Conservation (phyloP, 2,113 vertebrate species). For the Gambusia holbrooki region DNA sequence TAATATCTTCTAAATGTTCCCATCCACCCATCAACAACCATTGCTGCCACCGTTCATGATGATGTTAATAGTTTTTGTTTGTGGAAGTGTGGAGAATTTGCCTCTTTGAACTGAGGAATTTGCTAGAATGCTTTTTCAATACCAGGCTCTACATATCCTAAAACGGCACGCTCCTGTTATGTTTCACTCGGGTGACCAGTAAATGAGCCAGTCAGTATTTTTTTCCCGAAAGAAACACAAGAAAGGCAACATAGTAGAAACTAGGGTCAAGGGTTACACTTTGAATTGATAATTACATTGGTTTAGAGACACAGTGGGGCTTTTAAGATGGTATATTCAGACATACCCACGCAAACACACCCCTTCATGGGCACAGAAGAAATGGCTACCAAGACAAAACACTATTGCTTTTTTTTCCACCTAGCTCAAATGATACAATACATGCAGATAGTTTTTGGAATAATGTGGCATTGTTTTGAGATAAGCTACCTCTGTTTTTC, state of each 20-base stretch:
- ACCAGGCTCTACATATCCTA: neutral
- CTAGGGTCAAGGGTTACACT: slow-evolving; percentile 4
- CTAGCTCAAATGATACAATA: neutral
- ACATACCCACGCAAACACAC: neutral
- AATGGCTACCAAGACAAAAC: neutral
- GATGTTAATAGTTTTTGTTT: slow-evolving; percentile 44
- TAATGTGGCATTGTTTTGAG: slow-evolving; percentile 6
- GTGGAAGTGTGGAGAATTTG: slow-evolving; percentile 10
- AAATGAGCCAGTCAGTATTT: neutral
- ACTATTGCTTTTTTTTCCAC: neutral
- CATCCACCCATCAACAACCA: slow-evolving; percentile 23
- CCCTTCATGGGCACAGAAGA: neutral
- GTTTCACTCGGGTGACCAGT: neutral
- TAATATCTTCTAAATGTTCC: slow-evolving; percentile 18
- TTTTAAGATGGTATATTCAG: neutral
- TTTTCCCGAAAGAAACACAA: neutral
- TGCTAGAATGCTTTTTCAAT: slow-evolving; percentile 4
- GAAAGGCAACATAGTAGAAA: neutral
- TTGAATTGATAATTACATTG: slow-evolving; percentile 19
- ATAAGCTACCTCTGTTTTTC: slow-evolving; percentile 1
- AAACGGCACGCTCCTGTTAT: neutral
- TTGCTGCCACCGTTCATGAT: slow-evolving; percentile 26
- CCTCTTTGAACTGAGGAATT: slow-evolving; percentile 5
- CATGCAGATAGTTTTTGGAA: slow-evolving; percentile 3
- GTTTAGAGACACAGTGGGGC: slow-evolving; percentile 1